phyloP scores from a whole-genome alignment of 2,113 vertebrate species.

The Oplegnathus fasciatus region DNA sequence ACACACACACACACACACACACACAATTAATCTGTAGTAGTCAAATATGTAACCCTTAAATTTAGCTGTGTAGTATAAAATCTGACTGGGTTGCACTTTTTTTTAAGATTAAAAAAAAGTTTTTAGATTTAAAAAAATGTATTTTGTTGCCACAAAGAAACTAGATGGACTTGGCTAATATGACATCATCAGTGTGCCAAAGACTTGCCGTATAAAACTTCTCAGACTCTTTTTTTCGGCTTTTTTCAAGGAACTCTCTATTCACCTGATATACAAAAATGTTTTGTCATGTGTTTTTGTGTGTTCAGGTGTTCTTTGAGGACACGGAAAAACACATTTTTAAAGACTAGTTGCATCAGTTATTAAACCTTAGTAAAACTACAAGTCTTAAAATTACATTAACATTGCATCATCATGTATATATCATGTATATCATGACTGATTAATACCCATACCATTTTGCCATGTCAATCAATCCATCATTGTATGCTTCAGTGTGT shows the following conservation, averaged over 20 bases:
- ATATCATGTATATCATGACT: background rate
- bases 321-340: background rate
- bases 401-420: background rate
- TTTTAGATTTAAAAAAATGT: too few species aligned
- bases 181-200: too few species aligned
- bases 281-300: background rate
- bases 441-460: background rate
- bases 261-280: background rate
- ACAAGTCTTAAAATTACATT: too few species aligned
- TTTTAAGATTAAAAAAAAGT: too few species aligned
- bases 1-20: too few species aligned
- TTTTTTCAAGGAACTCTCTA: background rate
- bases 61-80: background rate
- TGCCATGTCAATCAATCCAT: background rate
- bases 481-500: background rate
- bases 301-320: background rate
- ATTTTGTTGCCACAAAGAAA: background rate
- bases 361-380: background rate
- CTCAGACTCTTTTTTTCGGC: background rate
- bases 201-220: too few species aligned
- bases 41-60: background rate
- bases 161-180: too few species aligned
- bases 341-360: background rate
- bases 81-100: background rate
- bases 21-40: background rate